Evolutionary conservation across 2,888 invertebrate genomes (phyloP).

Genomic region (Xanthostigma xanthostigma): DNA sequence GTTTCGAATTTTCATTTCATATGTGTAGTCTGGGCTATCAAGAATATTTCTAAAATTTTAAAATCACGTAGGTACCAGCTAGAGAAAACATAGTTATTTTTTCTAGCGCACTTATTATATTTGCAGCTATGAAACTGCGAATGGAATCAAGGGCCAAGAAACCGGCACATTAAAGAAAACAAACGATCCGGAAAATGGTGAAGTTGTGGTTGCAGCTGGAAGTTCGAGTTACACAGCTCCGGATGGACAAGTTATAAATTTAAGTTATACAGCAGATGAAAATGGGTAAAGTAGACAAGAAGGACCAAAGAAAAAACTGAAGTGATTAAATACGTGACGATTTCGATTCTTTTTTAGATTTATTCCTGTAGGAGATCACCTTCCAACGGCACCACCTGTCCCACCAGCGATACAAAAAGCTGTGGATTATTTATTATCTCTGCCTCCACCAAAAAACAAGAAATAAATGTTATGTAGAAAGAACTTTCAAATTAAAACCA

Average conservation of each 20-base stretch:
- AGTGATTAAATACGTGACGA: not conserved
- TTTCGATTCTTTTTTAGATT: slow-evolving; percentile 14
- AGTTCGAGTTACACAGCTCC: slow-evolving; percentile 53
- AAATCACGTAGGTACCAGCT: too few species aligned
- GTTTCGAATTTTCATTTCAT: too few species aligned
- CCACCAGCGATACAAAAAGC: slow-evolving; percentile 63
- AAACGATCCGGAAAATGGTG: slow-evolving; percentile 46
- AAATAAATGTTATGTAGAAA: not conserved
- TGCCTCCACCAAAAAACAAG: slow-evolving; percentile 34
- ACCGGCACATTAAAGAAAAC: slow-evolving; percentile 61
- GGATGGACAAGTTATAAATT: slow-evolving; percentile 51
- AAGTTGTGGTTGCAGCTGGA: slow-evolving; percentile 52
- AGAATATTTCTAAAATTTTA: too few species aligned
- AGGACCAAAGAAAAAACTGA: slow-evolving; percentile 16
- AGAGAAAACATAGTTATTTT: too few species aligned
- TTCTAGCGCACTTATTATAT: too few species aligned
- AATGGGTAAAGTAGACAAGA: slow-evolving; percentile 40
- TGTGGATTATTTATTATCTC: slow-evolving; percentile 50
- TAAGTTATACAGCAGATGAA: slow-evolving; percentile 56
- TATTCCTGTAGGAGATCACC: slow-evolving; percentile 45
- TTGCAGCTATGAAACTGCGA: slow-evolving; percentile 60
- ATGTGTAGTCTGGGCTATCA: too few species aligned
- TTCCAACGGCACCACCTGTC: slow-evolving; percentile 61
- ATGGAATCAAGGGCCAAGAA: slow-evolving; percentile 69
- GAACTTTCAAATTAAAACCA: not conserved